Base-by-base conservation (phyloP, 1,140 invertebrate species). In the Drosophila nebulosa region DNA sequence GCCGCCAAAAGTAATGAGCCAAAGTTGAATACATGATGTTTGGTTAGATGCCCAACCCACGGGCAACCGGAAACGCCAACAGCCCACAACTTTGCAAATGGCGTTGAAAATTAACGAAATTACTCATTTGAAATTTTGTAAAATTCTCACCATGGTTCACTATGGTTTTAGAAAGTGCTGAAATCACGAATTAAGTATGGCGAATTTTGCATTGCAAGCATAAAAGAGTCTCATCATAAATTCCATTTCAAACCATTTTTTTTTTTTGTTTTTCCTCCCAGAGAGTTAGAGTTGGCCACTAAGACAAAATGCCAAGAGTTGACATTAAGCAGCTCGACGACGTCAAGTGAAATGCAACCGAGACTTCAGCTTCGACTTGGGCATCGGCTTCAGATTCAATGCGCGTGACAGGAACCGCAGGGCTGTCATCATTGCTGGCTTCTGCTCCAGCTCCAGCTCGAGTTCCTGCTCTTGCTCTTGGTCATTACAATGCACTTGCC, bases 291-390 rank as follows among this genome's bases (percentile, higher is more conserved):
- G 84, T 72, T 75, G 51, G 79, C 58, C 66, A 62, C 80, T 84
- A 77, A 84, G 76, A 77, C 77, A 75, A 79, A 84, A 85, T 70
- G 76, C 80, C 80, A 84, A 84, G 76, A 84, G 80, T 85, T 84
- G 80, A 79, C 80, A 85, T 84, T 84, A 85, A 84, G 80, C 80
- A 85, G 68, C 62, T 64, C 64, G 71, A 67, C 71, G 71, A 74
- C 58, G 46, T 75, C 69, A 81, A 85, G 50, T 85, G 73, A 80
- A 84, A 74, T 85, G 80, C 80, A 79, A 64, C 77, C 77, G 65
- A 84, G 68, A 14, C 53, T 65, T 35, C 35, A 35, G 39, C 39
- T 46, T 46, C 39, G 39, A 46, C 60, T 68, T 14, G n/a, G 18
- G 14, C 51, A 56, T 55, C 50, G 60, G 60, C 62, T 74, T 74